A percentile compares a stretch with the other conserved stretches of the same genome.
Evolutionary conservation across 1,140 invertebrate genomes (phyloP).

Genomic region (Helicoverpa zea): DNA sequence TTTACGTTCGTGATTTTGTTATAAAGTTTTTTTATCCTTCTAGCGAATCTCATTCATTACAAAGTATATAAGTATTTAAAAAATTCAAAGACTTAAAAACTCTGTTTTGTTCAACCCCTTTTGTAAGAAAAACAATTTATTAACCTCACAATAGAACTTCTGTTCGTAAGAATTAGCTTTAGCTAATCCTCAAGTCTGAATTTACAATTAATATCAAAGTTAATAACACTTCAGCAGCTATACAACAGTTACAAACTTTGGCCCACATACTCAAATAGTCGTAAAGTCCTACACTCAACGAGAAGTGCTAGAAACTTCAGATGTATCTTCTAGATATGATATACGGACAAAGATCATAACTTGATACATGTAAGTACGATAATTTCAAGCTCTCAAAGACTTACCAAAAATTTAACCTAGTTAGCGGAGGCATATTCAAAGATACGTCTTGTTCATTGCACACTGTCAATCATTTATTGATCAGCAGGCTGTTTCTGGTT

Average conservation of each 20-base stretch:
- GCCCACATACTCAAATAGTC: conserved; percentile 27
- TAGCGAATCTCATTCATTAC: neutral
- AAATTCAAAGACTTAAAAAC: conserved; percentile 5
- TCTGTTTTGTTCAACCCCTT: neutral
- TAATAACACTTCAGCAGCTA: conserved; percentile 27
- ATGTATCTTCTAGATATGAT: conserved; percentile 27
- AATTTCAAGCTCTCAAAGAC: too few species aligned
- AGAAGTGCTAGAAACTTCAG: conserved; percentile 31
- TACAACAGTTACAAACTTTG: conserved; percentile 2
- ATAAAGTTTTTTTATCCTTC: neutral
- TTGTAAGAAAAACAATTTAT: neutral
- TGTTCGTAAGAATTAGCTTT: neutral
- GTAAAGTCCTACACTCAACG: conserved; percentile 11
- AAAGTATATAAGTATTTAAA: neutral
- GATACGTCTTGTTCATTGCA: too few species aligned
- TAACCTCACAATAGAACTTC: neutral
- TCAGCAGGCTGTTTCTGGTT: too few species aligned
- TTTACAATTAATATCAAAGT: conserved; percentile 34
- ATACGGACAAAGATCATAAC: conserved; percentile 15
- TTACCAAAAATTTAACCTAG: too few species aligned
- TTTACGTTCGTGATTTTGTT: conserved; percentile 4
- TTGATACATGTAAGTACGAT: neutral
- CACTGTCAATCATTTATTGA: too few species aligned
- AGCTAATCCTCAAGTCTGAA: conserved; percentile 10
- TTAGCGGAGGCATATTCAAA: too few species aligned